Conservation (phyloP, 2,113 vertebrate genomes). For the Bothrops jararaca region DNA sequence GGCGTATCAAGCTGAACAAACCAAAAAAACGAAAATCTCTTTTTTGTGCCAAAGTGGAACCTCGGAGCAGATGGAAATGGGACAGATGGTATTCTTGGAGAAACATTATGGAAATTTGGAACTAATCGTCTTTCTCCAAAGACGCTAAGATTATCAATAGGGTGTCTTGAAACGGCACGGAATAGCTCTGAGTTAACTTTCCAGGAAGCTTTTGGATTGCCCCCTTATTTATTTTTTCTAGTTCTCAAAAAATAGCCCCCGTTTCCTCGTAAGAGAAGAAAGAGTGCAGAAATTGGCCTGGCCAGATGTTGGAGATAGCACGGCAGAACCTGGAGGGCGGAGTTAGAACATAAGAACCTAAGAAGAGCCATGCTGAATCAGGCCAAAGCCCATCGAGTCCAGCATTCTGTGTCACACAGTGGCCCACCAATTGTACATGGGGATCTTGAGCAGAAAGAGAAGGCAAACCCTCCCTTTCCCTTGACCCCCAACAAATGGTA, state of each 20-base stretch:
- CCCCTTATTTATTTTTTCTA: not conserved
- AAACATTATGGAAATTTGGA: not conserved
- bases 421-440: too few relatives aligned
- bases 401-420: too few relatives aligned
- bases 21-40: not conserved
- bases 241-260: not conserved
- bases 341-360: too few relatives aligned
- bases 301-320: not conserved
- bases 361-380: too few relatives aligned
- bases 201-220: not conserved
- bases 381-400: too few relatives aligned
- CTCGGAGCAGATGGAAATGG: not conserved
- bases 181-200: not conserved
- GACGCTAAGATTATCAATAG: not conserved
- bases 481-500: too few relatives aligned
- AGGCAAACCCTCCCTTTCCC: too few relatives aligned
- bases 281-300: not conserved
- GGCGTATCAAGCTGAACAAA: not conserved
- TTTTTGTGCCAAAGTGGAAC: rapidly evolving
- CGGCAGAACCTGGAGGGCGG: too few relatives aligned
- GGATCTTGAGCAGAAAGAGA: too few relatives aligned
- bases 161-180: not conserved
- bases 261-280: not conserved
- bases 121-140: not conserved
- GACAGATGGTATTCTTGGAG: not conserved